phyloP scores from a whole-genome alignment of 2,888 invertebrate species.

The Tupiocoris notatus region DNA sequence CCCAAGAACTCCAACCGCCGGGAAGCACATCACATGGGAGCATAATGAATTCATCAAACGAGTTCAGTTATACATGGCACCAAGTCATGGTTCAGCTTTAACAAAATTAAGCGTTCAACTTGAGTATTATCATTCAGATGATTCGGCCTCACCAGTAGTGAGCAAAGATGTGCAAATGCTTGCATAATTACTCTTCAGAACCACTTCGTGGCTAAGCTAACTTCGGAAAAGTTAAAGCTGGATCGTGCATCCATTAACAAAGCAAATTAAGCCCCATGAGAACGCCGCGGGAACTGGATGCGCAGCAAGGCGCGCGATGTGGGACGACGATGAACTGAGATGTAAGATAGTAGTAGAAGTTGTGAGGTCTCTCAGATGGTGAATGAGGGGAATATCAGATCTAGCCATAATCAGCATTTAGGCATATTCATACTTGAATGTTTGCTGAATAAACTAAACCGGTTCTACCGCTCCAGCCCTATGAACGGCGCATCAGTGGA shows the following conservation, averaged over 20 bases:
- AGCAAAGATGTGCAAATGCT: constrained; percentile 38
- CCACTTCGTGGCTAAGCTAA: constrained; percentile 15
- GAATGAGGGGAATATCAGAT: constrained; percentile 31
- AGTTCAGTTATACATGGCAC: no score
- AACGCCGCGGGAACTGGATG: background rate
- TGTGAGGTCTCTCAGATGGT: background rate
- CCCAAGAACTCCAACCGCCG: no score
- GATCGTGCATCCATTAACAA: constrained; percentile 32
- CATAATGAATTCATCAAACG: no score
- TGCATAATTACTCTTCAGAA: constrained; percentile 28
- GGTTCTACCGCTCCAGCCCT: background rate
- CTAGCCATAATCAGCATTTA: constrained; percentile 32
- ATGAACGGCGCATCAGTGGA: no score
- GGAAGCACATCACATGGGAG: no score
- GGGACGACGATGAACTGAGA: background rate
- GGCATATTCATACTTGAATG: constrained; percentile 32
- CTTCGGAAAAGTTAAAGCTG: constrained; percentile 35
- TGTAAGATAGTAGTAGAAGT: background rate
- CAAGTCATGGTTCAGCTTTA: constrained; percentile 2
- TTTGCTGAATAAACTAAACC: constrained; percentile 20
- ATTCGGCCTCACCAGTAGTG: constrained; percentile 5
- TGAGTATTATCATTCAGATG: constrained; percentile 23
- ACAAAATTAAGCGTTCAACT: constrained; percentile 12
- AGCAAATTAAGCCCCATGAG: constrained; percentile 30
- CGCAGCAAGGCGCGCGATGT: background rate